Evolutionary conservation across 1,140 invertebrate genomes (phyloP), one percentile per base, ranked within the genome.

Genomic region (Heliconius hermathena): DNA sequence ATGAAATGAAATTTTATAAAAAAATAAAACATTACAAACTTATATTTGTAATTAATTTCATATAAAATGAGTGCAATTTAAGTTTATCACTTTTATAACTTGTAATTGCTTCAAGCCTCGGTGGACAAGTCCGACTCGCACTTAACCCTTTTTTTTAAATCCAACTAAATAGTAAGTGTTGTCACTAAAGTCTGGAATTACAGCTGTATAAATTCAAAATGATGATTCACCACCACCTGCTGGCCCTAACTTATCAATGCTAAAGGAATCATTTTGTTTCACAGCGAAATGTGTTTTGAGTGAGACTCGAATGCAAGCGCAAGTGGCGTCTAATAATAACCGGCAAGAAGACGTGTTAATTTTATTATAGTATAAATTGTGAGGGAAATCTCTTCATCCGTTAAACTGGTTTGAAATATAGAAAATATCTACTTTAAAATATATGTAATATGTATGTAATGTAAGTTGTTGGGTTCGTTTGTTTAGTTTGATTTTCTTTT

Each of bases 291-390:
- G 22, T 66, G 60, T 29, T 29, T 29, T n/a, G 9, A 66, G 60
- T 11, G 57, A 66, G 60, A 29, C 60, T 66, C 60, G 60, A 13
- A 5, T 66, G 60, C 22, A 52, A 52, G 49, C 41, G 41, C 49
- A 66, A 66, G 60, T 66, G 60, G 22, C 60, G 60, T 66, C 60
- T 66, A 66, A 66, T 66, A 66, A 66, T 66, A 66, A 29, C 60
- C 22, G 11, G 11, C 60, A 22, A 11, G 60, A 29, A 66, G 60
- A 66, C 22, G 60, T 66, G 60, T 66, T 66, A 66, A 66, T 66
- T 66, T 66, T 66, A 66, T 66, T 66, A 66, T 66, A 26, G 60
- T 66, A 66, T 66, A 66, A 66, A 66, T 66, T 66, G 60, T 66
- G 60, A 66, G 60, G 60, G 60, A 66, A 66, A 66, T 66, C 60